Evolutionary conservation across 2,113 vertebrate species (phyloP).

Genomic region (Strix uralensis): DNA sequence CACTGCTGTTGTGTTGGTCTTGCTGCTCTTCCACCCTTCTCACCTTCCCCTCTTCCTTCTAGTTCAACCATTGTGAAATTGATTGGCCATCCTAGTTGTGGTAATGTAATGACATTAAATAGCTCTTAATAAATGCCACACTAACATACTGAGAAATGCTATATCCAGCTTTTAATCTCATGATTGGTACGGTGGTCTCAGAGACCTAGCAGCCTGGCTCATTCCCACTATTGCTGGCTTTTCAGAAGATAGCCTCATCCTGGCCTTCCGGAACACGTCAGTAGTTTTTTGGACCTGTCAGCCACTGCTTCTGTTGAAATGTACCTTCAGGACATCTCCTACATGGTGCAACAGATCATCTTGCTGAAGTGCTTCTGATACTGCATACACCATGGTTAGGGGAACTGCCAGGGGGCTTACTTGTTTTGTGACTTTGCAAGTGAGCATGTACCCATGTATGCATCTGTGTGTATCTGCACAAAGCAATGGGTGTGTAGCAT

Average conservation of each 20-base stretch:
- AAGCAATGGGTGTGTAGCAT: neutral
- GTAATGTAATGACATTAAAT: neutral
- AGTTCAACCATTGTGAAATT: neutral
- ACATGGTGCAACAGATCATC: fast-evolving
- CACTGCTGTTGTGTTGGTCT: neutral
- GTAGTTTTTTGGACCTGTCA: neutral
- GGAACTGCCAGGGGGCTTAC: neutral
- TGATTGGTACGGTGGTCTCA: neutral
- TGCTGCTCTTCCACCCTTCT: neutral
- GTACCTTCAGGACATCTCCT: neutral
- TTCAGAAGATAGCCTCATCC: neutral
- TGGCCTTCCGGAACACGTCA: slow-evolving; percentile 2
- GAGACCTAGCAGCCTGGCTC: neutral
- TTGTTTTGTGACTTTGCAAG: neutral
- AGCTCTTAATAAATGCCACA: neutral
- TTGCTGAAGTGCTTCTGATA: neutral
- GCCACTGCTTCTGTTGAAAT: neutral
- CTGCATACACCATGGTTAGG: neutral
- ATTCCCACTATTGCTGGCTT: neutral
- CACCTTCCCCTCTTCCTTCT: neutral
- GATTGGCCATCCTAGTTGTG: neutral
- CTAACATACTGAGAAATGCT: neutral
- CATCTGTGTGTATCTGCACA: neutral
- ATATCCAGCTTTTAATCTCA: neutral
- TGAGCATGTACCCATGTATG: fast-evolving